Percentiles rank a stretch among this genome's conserved stretches.
Conservation (phyloP, 2,888 invertebrate species). For the Sminthurinus aureus region DNA sequence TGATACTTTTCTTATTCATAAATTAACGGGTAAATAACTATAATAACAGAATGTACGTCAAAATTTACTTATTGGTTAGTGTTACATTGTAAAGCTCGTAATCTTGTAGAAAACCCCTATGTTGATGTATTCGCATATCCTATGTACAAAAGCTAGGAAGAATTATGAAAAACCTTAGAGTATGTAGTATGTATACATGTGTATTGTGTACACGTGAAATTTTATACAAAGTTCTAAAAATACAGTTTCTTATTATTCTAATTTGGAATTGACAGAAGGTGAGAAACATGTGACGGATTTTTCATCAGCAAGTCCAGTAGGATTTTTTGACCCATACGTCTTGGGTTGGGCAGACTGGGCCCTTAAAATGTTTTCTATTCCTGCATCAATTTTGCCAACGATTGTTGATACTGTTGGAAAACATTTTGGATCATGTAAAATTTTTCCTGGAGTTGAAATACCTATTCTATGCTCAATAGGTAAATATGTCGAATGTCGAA, state of each 20-base stretch:
- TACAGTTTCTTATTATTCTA: background rate
- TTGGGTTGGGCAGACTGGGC: slow-evolving; percentile 83
- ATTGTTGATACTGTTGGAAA: slow-evolving; percentile 80
- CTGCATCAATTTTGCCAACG: slow-evolving; percentile 77
- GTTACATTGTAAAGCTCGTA: too few relatives aligned
- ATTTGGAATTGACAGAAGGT: slow-evolving; percentile 46
- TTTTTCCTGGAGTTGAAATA: slow-evolving; percentile 56
- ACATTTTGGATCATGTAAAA: slow-evolving; percentile 71
- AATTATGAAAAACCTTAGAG: too few relatives aligned
- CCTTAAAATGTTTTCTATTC: slow-evolving; percentile 75
- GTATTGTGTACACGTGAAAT: too few relatives aligned
- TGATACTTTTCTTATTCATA: slow-evolving; percentile 85
- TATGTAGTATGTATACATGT: background rate
- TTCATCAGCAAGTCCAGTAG: slow-evolving; percentile 91
- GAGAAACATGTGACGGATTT: slow-evolving; percentile 81
- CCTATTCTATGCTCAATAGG: slow-evolving; percentile 50
- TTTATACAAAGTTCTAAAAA: too few relatives aligned
- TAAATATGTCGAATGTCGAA: too few relatives aligned
- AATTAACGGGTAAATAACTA: slow-evolving; percentile 62
- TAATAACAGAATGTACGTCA: too few relatives aligned
- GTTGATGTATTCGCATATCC: too few relatives aligned
- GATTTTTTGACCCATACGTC: slow-evolving; percentile 91
- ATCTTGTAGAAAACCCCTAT: too few relatives aligned
- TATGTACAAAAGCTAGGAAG: too few relatives aligned
- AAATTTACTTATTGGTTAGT: too few relatives aligned